These are phyloP conservation scores for Koerneria pararmatus DNA, from an alignment of 2,888 invertebrate species.

Conservation along the genomic window DNA sequence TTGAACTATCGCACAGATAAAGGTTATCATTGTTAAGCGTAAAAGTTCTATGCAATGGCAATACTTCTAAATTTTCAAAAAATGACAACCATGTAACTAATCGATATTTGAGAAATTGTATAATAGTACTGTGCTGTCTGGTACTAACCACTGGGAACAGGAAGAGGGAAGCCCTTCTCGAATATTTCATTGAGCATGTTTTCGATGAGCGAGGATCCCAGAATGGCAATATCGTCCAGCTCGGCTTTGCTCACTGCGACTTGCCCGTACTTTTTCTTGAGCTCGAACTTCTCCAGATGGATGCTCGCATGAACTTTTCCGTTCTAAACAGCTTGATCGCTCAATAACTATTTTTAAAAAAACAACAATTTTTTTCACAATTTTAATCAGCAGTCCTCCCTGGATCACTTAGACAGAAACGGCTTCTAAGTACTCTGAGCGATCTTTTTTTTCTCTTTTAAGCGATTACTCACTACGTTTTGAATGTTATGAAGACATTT, in stretches of 20 bases:
- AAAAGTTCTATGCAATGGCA: no score
- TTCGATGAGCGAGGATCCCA: slow-evolving; percentile 18
- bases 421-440: no score
- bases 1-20: neutral
- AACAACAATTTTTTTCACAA: neutral
- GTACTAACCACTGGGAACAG: slow-evolving; percentile 14
- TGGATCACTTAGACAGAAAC: neutral
- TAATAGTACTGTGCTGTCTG: no score
- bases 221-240: slow-evolving; percentile 21
- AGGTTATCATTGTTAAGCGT: neutral
- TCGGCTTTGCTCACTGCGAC: slow-evolving; percentile 20
- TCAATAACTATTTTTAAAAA: no score
- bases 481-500: no score
- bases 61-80: no score
- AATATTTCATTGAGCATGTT: slow-evolving; percentile 22
- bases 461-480: no score
- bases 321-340: slow-evolving; percentile 25
- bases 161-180: slow-evolving; percentile 17
- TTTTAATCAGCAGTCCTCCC: neutral
- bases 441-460: no score
- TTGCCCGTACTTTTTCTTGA: slow-evolving; percentile 32
- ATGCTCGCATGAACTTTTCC: slow-evolving; percentile 39
- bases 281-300: slow-evolving; percentile 37
- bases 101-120: no score
- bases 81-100: no score